Conservation (phyloP, 1,140 invertebrate species). For the Acromyrmex heyeri region DNA sequence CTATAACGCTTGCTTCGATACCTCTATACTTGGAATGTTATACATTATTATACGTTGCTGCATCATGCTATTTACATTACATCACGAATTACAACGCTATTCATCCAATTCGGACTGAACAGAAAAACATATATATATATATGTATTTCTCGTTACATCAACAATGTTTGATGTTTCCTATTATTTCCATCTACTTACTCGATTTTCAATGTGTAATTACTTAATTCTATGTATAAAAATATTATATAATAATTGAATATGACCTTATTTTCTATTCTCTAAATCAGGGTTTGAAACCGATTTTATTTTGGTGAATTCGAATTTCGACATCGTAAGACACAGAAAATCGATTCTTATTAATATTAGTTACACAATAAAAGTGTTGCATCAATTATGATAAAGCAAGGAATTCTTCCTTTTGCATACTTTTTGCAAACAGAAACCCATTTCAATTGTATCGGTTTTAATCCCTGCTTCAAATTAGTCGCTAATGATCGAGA, state of each 20-base stretch:
- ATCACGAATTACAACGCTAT: constrained; percentile 13
- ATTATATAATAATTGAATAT: constrained; percentile 18
- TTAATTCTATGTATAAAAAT: constrained; percentile 10
- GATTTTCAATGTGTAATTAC: background rate
- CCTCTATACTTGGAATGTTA: constrained; percentile 61
- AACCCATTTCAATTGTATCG: background rate
- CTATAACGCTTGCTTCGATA: constrained; percentile 31
- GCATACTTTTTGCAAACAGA: background rate
- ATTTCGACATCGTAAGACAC: background rate
- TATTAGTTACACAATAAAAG: background rate
- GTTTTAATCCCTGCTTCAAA: background rate
- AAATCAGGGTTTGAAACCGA: constrained; percentile 1
- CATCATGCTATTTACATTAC: constrained; percentile 26
- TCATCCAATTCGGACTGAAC: constrained; percentile 3
- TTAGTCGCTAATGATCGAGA: background rate
- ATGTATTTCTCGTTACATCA: constrained; percentile 20
- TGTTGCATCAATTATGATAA: background rate
- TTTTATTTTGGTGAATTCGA: constrained; percentile 17
- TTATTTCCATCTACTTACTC: background rate
- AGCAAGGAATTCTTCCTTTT: background rate
- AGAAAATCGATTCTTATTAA: background rate
- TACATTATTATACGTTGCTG: background rate
- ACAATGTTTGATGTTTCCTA: background rate
- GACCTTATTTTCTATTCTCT: background rate
- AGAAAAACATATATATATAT: constrained; percentile 13